Evolutionary conservation across 2,888 invertebrate genomes (phyloP).

Genomic region (Aethes cnicana): DNA sequence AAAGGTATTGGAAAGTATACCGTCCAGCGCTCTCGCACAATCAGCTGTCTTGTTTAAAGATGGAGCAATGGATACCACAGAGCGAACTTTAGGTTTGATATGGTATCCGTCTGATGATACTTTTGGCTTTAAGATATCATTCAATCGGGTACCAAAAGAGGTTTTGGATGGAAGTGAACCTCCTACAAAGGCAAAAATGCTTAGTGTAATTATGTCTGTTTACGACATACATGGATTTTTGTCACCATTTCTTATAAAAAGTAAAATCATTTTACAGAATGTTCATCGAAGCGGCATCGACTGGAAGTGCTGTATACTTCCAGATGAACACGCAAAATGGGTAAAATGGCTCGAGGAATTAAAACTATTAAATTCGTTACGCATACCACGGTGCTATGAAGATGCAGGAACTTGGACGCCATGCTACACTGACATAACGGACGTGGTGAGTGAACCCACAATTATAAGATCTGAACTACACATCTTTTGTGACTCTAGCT

Average conservation of each 20-base stretch:
- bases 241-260: not conserved
- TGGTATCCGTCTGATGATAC: conserved; percentile 1
- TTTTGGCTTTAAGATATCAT: not conserved
- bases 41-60: conserved; percentile 27
- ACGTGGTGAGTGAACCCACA: too few species aligned
- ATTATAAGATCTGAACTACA: conserved; percentile 33
- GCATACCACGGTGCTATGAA: conserved; percentile 28
- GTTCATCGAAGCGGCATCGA: conserved; percentile 33
- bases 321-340: conserved; percentile 4
- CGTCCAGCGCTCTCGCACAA: conserved; percentile 28
- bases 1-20: conserved; percentile 21
- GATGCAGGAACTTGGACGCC: conserved; percentile 15
- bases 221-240: conserved; percentile 1
- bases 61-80: conserved; percentile 13
- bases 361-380: conserved; percentile 1
- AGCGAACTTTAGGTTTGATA: conserved; percentile 7
- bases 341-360: conserved; percentile 11
- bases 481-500: conserved; percentile 40
- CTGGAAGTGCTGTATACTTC: conserved; percentile 33
- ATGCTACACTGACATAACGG: conserved; percentile 12
- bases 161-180: not conserved
- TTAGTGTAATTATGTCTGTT: conserved; percentile 16
- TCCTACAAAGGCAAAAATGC: conserved; percentile 3
- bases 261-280: conserved; percentile 33
- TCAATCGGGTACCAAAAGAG: not conserved